A percentile compares a stretch with the other conserved stretches of the same genome.
These are phyloP conservation scores for Lanius collurio DNA, from an alignment of 2,113 vertebrate genomes.

Conservation along the genomic window DNA sequence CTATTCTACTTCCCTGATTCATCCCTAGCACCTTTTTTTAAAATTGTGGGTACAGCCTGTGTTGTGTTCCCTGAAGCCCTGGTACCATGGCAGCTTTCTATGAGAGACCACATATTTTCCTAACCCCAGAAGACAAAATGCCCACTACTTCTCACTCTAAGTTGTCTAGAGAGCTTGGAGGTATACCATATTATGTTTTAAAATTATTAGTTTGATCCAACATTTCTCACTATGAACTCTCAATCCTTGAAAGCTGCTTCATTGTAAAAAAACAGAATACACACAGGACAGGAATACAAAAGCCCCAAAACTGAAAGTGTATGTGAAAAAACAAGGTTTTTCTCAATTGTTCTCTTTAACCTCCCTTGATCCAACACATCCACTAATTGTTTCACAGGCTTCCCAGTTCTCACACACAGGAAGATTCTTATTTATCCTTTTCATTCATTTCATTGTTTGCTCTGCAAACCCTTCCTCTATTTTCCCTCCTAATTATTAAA, in stretches of 20 bases:
- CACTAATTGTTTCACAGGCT: slow-evolving; percentile 8
- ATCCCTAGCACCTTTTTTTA: neutral
- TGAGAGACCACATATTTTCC: neutral
- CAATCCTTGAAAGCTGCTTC: neutral
- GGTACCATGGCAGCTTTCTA: neutral
- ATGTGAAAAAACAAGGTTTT: neutral
- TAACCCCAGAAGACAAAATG: neutral
- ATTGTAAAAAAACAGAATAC: neutral
- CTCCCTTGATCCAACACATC: neutral
- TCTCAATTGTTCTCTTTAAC: neutral
- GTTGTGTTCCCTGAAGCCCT: neutral
- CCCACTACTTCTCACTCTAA: neutral
- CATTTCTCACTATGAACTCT: neutral
- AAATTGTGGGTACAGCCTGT: neutral
- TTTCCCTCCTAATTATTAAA: slow-evolving; percentile 5
- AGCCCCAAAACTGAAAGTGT: neutral
- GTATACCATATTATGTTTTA: neutral
- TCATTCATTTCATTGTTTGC: neutral
- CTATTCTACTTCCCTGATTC: neutral
- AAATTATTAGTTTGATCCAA: neutral
- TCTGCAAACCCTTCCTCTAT: neutral
- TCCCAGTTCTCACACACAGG: neutral
- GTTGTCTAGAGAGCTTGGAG: neutral
- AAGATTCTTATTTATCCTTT: neutral
- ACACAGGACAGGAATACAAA: neutral